phyloP scores from a whole-genome alignment of 2,888 invertebrate species.

The Tyria jacobaeae region DNA sequence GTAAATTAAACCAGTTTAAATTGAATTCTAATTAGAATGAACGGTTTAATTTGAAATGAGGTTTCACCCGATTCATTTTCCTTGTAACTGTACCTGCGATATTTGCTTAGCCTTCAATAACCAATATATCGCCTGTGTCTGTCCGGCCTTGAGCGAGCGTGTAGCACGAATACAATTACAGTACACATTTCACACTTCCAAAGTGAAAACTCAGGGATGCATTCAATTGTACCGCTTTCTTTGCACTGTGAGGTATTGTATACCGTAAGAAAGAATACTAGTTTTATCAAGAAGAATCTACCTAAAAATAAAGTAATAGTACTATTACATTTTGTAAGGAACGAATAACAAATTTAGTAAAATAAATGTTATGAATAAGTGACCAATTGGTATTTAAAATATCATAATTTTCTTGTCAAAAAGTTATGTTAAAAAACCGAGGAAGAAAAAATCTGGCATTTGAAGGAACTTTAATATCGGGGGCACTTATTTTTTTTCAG shows the following conservation, averaged over 20 bases:
- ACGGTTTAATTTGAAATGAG: too few species aligned
- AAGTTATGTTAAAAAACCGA: too few species aligned
- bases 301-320: too few species aligned
- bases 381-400: too few species aligned
- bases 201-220: slow-evolving; percentile 46
- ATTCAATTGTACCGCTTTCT: slow-evolving; percentile 35
- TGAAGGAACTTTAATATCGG: too few species aligned
- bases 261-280: neutral
- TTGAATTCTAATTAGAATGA: slow-evolving; percentile 8
- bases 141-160: slow-evolving; percentile 46
- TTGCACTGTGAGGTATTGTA: slow-evolving; percentile 26
- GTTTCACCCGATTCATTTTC: slow-evolving; percentile 22
- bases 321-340: neutral
- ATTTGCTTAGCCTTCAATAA: slow-evolving; percentile 39
- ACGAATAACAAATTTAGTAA: neutral
- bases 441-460: too few species aligned
- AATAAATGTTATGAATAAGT: too few species aligned
- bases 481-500: too few species aligned
- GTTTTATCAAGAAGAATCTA: too few species aligned
- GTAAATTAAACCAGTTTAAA: neutral
- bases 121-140: slow-evolving; percentile 39
- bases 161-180: slow-evolving; percentile 72
- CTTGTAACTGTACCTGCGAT: slow-evolving; percentile 26
- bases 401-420: too few species aligned
- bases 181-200: slow-evolving; percentile 63